A percentile compares a stretch with the other conserved stretches of the same genome.
Conservation (phyloP, 2,888 invertebrate genomes). For the Himalopsyche anomala region DNA sequence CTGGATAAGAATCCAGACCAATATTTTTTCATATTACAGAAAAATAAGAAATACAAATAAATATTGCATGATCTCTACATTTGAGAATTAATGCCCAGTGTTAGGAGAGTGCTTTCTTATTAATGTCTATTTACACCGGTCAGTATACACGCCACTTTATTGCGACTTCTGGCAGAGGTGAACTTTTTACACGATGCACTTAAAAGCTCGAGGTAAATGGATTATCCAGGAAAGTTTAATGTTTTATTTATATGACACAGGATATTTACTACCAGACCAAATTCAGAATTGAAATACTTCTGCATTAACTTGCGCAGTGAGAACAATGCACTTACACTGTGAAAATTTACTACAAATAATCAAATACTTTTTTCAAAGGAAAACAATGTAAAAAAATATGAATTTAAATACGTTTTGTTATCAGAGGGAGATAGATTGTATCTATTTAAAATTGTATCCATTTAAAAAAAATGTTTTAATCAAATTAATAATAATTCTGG, state of each 20-base stretch:
- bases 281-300: no score
- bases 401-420: no score
- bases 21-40: neutral
- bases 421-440: no score
- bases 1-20: neutral
- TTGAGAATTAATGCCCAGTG: neutral
- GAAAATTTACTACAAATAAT: no score
- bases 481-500: no score
- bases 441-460: no score
- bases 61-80: neutral
- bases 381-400: no score
- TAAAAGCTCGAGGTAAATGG: conserved; percentile 48
- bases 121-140: conserved; percentile 45
- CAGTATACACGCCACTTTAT: conserved; percentile 31
- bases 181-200: conserved; percentile 41
- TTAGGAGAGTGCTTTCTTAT: conserved; percentile 38
- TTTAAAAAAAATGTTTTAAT: no score
- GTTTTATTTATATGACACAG: neutral
- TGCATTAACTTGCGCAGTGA: no score
- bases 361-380: no score
- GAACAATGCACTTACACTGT: no score
- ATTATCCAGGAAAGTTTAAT: conserved; percentile 35
- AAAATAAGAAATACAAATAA: conserved; percentile 8
- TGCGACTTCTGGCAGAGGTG: conserved; percentile 25
- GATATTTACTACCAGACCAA: no score